Percentiles rank a stretch among this genome's conserved stretches.
Conservation (phyloP, 2,888 invertebrate genomes). For the Meteorus cinctellus region DNA sequence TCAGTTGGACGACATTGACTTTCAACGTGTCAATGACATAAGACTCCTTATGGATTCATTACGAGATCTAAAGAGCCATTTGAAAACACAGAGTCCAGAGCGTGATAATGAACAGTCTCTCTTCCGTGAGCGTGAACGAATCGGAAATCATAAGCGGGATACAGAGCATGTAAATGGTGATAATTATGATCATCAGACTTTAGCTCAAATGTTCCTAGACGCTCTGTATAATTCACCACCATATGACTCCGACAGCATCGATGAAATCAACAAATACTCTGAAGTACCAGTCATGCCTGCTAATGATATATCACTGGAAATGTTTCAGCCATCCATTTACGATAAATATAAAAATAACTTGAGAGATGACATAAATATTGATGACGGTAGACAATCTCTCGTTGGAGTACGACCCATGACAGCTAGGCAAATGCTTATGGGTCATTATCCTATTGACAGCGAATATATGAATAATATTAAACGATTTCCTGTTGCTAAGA, state of each 20-base stretch:
- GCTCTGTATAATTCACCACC: conserved; percentile 56
- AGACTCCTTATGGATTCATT: conserved; percentile 61
- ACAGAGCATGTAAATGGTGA: conserved; percentile 26
- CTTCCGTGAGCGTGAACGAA: conserved; percentile 67
- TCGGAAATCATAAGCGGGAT: conserved; percentile 57
- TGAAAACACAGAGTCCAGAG: conserved; percentile 56
- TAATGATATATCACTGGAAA: conserved; percentile 45
- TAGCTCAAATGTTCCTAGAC: conserved; percentile 57
- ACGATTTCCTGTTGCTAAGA: conserved; percentile 66
- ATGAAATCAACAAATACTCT: conserved; percentile 56
- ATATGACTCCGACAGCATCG: conserved; percentile 49
- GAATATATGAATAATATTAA: conserved; percentile 62
- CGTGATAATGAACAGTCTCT: conserved; percentile 59
- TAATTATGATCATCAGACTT: conserved; percentile 46
- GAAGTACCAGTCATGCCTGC: not conserved
- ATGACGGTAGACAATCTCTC: conserved; percentile 52
- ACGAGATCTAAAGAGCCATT: conserved; percentile 39
- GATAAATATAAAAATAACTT: not conserved
- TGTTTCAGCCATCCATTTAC: conserved; percentile 8
- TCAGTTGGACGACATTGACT: conserved; percentile 72
- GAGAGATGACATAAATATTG: not conserved
- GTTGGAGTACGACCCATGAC: conserved; percentile 25
- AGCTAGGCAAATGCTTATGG: conserved; percentile 64
- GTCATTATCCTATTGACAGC: conserved; percentile 62
- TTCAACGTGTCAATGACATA: conserved; percentile 67